Evolutionary conservation across 2,888 invertebrate species (phyloP), one percentile per base, ranked within the genome.

Genomic region (Drosophila lutescens): DNA sequence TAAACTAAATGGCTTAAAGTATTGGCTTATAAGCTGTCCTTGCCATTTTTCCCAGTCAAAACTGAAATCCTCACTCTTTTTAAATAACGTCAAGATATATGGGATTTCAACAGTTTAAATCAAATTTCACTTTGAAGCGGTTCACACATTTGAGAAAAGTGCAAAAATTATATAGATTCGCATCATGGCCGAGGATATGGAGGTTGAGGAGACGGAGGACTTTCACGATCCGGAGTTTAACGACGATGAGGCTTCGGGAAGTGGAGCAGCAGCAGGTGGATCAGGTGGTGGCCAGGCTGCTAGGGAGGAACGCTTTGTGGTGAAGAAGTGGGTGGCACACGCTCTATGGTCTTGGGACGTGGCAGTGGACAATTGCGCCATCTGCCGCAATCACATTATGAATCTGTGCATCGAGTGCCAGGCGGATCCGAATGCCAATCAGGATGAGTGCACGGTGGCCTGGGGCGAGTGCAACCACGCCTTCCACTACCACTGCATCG

Each of bases 391-490:
- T 93, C 99, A 99, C 93, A 99, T 99, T 81, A 99, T 99, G 99
- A 99, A 99, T 93, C 94, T 99, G 46, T 99, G 99, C 91, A 99
- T 99, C 91, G 99, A 99, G 93, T 99, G 99, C 91, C 99, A 99
- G 92, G 98, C 98, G 2, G 97, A 98, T 93, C 98, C 98, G 92
- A 98, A 98, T 49, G 98, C 98, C 23, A 98, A 98, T 8, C 98
- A 98, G 92, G 99, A 99, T 91, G 99, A 99, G 91, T 99, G 99
- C 92, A 99, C 98, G 74, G 99, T 99, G n/a, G 99, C 99, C 56
- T 99, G 99, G 99, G 99, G 99, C 79, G 98, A 98, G 69, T 99
- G 99, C 92, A 99, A 99, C 94, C 99, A 99, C 93, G 99, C 99
- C 77, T 99, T 99, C 93, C 99, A 99, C 93, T 99, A 99, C 92